These are phyloP conservation scores for Myotis lucifugus DNA, from an alignment of 2,113 vertebrate species.

Conservation along the genomic window DNA sequence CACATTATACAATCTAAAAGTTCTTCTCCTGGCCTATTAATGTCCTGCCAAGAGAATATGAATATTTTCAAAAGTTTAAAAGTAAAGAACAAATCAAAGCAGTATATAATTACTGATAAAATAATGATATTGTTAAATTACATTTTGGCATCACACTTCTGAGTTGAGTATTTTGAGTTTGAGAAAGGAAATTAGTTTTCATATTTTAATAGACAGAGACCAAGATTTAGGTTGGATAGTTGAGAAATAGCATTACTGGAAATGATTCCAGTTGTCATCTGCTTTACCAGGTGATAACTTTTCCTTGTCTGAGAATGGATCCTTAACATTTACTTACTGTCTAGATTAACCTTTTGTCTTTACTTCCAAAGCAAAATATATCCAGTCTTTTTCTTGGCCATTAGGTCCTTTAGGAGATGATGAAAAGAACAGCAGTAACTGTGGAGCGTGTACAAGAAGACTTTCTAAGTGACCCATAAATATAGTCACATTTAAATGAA, in stretches of 20 bases:
- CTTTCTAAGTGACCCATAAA: neutral
- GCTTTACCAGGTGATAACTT: neutral
- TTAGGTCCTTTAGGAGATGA: neutral
- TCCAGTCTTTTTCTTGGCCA: neutral
- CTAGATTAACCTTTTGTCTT: neutral
- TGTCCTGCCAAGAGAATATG: neutral
- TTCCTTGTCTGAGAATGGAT: neutral
- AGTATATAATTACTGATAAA: neutral
- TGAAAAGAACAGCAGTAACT: neutral
- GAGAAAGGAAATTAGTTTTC: neutral
- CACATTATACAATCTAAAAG: neutral
- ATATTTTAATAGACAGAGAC: neutral
- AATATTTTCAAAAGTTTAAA: constrained; percentile 56
- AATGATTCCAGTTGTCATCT: neutral
- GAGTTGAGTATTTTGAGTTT: neutral
- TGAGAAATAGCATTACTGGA: neutral
- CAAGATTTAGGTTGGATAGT: neutral
- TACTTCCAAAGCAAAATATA: neutral
- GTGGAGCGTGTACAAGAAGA: neutral
- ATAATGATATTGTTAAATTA: neutral
- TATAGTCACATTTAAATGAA: neutral
- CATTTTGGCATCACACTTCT: neutral
- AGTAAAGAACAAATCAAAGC: constrained; percentile 13
- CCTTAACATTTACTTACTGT: neutral
- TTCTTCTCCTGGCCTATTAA: neutral